Evolutionary conservation across 2,888 invertebrate genomes (phyloP).

Genomic region (Notocelia uddmanniana): DNA sequence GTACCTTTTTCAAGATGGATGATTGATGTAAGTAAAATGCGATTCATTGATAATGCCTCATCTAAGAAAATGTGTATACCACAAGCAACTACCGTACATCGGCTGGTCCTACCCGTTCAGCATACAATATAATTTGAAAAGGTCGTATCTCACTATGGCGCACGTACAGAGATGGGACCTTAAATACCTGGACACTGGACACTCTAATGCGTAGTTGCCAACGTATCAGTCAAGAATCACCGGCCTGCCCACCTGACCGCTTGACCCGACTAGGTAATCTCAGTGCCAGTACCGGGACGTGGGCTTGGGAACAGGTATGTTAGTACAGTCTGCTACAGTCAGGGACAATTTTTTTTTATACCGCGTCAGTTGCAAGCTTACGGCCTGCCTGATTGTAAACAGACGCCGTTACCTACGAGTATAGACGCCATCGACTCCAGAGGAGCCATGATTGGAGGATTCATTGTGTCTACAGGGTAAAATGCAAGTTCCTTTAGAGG

Average conservation of each 20-base stretch:
- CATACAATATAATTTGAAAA: neutral
- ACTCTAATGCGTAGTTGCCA: slow-evolving; percentile 59
- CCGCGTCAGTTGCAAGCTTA: too few relatives aligned
- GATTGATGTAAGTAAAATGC: too few relatives aligned
- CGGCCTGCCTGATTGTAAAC: too few relatives aligned
- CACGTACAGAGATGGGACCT: neutral
- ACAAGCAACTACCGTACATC: neutral
- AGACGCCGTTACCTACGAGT: too few relatives aligned
- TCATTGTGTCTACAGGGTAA: too few relatives aligned
- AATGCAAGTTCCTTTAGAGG: too few relatives aligned
- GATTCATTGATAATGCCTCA: neutral
- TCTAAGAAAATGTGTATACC: neutral
- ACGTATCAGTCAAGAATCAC: slow-evolving; percentile 60
- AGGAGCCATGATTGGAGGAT: too few relatives aligned
- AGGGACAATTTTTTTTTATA: too few relatives aligned
- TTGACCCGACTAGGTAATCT: slow-evolving; percentile 53
- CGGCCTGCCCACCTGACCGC: slow-evolving; percentile 52
- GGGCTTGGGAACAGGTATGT: slow-evolving; percentile 50
- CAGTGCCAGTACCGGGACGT: slow-evolving; percentile 46
- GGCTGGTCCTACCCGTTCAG: neutral
- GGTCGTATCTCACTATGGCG: neutral
- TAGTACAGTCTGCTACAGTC: neutral
- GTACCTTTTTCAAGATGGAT: too few relatives aligned
- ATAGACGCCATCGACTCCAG: too few relatives aligned
- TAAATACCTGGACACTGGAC: slow-evolving; percentile 5